Evolutionary conservation across 2,113 vertebrate genomes (phyloP).

Genomic region (Leptosomus discolor): DNA sequence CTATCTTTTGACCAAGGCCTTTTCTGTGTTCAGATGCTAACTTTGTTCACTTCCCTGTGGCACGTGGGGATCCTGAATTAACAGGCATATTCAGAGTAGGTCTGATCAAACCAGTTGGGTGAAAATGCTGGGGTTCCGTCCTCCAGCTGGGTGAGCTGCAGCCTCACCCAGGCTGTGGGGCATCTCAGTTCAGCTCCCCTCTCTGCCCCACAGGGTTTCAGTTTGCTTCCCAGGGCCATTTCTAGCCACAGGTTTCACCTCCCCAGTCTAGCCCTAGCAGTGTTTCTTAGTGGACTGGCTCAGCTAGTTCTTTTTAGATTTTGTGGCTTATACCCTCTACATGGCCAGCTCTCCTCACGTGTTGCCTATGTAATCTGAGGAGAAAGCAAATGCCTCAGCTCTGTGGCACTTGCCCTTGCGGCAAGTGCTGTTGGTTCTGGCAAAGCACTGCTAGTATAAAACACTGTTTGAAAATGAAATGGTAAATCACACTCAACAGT

Average conservation of each 20-base stretch:
- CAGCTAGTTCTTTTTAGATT: not conserved
- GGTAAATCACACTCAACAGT: not conserved
- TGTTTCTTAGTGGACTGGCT: not conserved
- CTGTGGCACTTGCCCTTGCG: not conserved
- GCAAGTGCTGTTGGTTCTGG: not conserved
- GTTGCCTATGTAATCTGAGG: not conserved
- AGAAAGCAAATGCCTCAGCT: not conserved
- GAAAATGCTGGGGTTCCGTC: not conserved
- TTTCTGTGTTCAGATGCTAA: not conserved
- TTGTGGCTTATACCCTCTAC: not conserved
- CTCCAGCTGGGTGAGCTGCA: not conserved
- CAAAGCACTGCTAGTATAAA: not conserved
- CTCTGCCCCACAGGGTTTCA: not conserved
- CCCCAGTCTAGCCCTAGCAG: not conserved
- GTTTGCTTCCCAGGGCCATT: not conserved
- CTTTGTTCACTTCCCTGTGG: not conserved
- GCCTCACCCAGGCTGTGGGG: not conserved
- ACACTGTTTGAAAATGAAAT: not conserved
- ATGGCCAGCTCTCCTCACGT: not conserved
- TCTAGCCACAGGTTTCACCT: not conserved
- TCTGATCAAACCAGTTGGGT: slow-evolving; percentile 23
- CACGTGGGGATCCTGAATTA: not conserved
- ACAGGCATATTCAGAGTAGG: not conserved
- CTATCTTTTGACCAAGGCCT: not conserved
- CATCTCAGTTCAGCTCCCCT: not conserved